A percentile compares a stretch with the other conserved stretches of the same genome.
Conservation (phyloP, 2,888 invertebrate genomes). For the Chymomyza amoena region DNA sequence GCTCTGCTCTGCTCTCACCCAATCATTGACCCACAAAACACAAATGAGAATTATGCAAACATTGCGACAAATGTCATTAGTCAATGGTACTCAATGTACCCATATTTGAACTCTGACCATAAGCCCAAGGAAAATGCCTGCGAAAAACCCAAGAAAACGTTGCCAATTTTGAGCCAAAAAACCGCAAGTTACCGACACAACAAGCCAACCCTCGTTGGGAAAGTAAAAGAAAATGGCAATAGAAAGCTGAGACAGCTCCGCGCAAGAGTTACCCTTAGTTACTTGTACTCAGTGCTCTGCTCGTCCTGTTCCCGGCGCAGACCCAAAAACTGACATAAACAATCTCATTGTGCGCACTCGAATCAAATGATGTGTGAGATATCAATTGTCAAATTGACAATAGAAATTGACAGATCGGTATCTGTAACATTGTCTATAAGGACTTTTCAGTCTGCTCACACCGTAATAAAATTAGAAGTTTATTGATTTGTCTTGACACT, state of each 20-base stretch:
- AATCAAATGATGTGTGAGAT: slow-evolving; percentile 70
- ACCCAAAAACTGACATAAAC: slow-evolving; percentile 70
- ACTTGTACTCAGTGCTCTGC: neutral
- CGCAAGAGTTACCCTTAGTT: neutral
- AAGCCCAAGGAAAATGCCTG: slow-evolving; percentile 55
- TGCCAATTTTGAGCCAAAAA: slow-evolving; percentile 46
- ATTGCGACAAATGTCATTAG: slow-evolving; percentile 51
- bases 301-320: slow-evolving; percentile 8
- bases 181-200: slow-evolving; percentile 52
- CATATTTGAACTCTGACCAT: slow-evolving; percentile 70
- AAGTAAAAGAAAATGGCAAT: slow-evolving; percentile 19
- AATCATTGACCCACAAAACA: slow-evolving; percentile 51
- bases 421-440: slow-evolving; percentile 20
- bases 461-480: slow-evolving; percentile 76
- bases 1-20: neutral
- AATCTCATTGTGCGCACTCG: slow-evolving; percentile 74
- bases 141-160: slow-evolving; percentile 38
- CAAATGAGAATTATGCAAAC: slow-evolving; percentile 58
- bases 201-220: slow-evolving; percentile 24
- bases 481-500: slow-evolving; percentile 77
- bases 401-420: slow-evolving; percentile 72
- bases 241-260: slow-evolving; percentile 48
- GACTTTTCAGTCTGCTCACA: slow-evolving; percentile 24
- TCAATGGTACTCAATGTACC: slow-evolving; percentile 50
- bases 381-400: slow-evolving; percentile 74